Conservation (phyloP, 2,888 invertebrate genomes). For the Acrobasis suavella region DNA sequence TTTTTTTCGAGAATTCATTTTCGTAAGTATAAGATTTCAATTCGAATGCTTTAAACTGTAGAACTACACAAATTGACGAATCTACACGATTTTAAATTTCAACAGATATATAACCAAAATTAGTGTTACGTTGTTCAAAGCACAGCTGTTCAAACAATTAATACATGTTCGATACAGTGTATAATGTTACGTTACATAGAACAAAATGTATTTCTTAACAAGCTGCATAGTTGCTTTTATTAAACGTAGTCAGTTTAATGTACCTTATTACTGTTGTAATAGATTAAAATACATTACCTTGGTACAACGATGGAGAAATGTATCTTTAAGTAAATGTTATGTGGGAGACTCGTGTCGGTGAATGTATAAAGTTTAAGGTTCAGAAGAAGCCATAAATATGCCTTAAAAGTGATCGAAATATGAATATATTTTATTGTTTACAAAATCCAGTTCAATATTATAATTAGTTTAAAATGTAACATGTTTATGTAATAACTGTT, state of each 20-base stretch:
- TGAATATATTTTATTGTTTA: conserved; percentile 39
- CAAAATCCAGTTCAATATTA: conserved; percentile 50
- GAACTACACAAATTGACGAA: not conserved
- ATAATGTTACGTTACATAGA: not conserved
- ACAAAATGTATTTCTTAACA: conserved; percentile 15
- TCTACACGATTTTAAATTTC: not conserved
- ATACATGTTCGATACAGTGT: conserved; percentile 3
- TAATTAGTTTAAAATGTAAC: conserved; percentile 52
- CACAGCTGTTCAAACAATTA: conserved; percentile 17
- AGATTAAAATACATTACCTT: conserved; percentile 28
- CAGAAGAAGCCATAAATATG: conserved; percentile 41
- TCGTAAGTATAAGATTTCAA: too few relatives aligned
- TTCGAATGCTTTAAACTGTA: too few relatives aligned
- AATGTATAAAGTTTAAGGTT: conserved; percentile 30
- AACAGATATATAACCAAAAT: conserved; percentile 24
- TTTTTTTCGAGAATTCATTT: too few relatives aligned
- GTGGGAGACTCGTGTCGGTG: conserved; percentile 26
- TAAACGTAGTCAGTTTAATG: conserved; percentile 11
- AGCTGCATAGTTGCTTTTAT: conserved; percentile 19
- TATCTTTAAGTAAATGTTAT: conserved; percentile 18
- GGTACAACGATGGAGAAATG: conserved; percentile 30
- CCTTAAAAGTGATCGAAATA: conserved; percentile 57
- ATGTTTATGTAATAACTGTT: conserved; percentile 69
- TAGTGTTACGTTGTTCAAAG: conserved; percentile 14
- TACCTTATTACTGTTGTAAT: conserved; percentile 19